Percentiles rank a stretch among this genome's conserved stretches.
These are phyloP conservation scores for Fratercula arctica DNA, from an alignment of 2,797 vertebrate species.

Conservation along the genomic window DNA sequence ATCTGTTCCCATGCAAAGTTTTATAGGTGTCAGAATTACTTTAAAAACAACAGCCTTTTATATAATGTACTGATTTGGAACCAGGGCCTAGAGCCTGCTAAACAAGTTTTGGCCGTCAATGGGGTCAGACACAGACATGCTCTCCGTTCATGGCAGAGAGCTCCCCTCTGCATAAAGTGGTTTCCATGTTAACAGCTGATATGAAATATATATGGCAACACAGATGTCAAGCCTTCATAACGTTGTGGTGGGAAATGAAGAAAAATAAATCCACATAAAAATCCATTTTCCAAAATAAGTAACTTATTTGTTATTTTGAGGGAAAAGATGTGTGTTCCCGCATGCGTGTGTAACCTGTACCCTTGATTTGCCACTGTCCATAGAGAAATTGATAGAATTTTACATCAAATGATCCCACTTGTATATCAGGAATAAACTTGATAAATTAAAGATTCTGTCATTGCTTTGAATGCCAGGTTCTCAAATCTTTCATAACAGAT, in stretches of 20 bases:
- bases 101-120: background rate
- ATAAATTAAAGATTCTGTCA: background rate
- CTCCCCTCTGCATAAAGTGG: background rate
- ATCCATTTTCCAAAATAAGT: background rate
- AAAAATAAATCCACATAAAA: background rate
- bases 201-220: background rate
- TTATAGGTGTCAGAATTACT: background rate
- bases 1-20: background rate
- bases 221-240: background rate
- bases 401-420: background rate
- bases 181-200: background rate
- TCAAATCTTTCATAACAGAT: background rate
- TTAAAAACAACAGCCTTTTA: background rate
- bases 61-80: background rate
- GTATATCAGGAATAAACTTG: background rate
- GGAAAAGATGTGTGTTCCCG: background rate
- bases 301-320: background rate
- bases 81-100: background rate
- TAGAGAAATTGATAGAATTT: background rate
- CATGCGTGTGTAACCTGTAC: background rate
- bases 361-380: background rate
- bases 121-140: background rate
- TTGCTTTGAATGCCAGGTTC: background rate
- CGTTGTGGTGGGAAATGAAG: background rate
- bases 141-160: background rate